These are phyloP conservation scores for Anoplopoma fimbria DNA, from an alignment of 2,113 vertebrate genomes.

Conservation along the genomic window DNA sequence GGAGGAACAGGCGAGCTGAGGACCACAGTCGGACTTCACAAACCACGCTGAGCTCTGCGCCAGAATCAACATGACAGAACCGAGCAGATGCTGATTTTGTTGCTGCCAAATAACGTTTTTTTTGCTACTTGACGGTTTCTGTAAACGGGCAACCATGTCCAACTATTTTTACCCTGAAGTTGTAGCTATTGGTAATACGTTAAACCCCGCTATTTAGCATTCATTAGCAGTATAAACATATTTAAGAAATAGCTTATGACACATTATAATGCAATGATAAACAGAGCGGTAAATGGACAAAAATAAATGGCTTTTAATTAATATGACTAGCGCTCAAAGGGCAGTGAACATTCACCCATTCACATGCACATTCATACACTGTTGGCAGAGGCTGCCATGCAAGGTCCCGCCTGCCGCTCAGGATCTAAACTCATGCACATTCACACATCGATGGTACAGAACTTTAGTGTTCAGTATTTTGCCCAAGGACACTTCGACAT, in stretches of 20 bases:
- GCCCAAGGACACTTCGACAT: too few relatives aligned
- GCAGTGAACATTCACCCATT: too few relatives aligned
- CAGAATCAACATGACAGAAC: slow-evolving; percentile 75
- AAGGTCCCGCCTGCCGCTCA: too few relatives aligned
- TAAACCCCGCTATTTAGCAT: not conserved
- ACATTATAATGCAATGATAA: not conserved
- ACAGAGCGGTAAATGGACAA: too few relatives aligned
- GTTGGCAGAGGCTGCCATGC: too few relatives aligned
- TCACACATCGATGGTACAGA: too few relatives aligned
- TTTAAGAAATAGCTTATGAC: not conserved
- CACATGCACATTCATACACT: too few relatives aligned
- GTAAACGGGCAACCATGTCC: slow-evolving; percentile 25
- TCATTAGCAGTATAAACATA: not conserved
- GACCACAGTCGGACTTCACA: slow-evolving; percentile 65
- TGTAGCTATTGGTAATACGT: slow-evolving; percentile 1
- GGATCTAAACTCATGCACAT: too few relatives aligned
- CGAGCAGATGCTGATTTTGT: slow-evolving; percentile 63
- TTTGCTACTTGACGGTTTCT: slow-evolving; percentile 63
- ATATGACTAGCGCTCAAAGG: too few relatives aligned
- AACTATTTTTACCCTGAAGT: slow-evolving; percentile 9
- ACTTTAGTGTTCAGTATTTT: too few relatives aligned
- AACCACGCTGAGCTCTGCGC: slow-evolving; percentile 57
- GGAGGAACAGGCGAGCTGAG: slow-evolving; percentile 49
- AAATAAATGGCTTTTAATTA: too few relatives aligned
- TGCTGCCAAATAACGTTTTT: slow-evolving; percentile 61